Evolutionary conservation across 2,888 invertebrate genomes (phyloP).

Genomic region (Tigriopus californicus): DNA sequence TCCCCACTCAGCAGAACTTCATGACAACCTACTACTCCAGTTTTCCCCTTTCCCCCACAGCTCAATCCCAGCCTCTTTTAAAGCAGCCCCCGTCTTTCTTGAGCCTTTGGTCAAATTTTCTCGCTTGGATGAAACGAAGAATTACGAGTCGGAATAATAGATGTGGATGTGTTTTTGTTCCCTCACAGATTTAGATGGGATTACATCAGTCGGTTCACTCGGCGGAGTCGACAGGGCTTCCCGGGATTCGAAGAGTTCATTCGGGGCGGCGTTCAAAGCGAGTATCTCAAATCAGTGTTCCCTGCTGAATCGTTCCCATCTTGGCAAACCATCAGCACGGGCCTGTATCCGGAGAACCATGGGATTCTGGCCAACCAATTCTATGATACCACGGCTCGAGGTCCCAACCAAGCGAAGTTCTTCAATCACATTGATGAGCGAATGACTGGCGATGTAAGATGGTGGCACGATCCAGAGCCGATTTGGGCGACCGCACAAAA

Average conservation of each 20-base stretch:
- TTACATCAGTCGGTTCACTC: constrained; percentile 18
- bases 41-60: too few relatives aligned
- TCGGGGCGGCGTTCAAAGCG: constrained; percentile 23
- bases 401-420: not conserved
- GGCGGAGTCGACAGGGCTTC: not conserved
- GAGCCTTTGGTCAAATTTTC: too few relatives aligned
- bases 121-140: too few relatives aligned
- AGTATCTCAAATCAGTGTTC: constrained; percentile 24
- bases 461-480: constrained; percentile 21
- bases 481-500: constrained; percentile 25
- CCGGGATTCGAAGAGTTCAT: constrained; percentile 21
- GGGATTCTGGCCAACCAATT: constrained; percentile 28
- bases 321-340: constrained; percentile 24
- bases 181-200: constrained; percentile 22
- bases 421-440: constrained; percentile 9
- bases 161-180: too few relatives aligned
- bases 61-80: too few relatives aligned
- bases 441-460: constrained; percentile 9
- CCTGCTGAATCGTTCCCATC: constrained; percentile 23
- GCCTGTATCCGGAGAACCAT: constrained; percentile 26
- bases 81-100: too few relatives aligned
- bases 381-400: constrained; percentile 22
- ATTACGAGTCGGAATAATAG: too few relatives aligned
- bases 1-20: too few relatives aligned
- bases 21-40: too few relatives aligned